Evolutionary conservation across 2,113 vertebrate species (phyloP).

Genomic region (Xerus inauris): DNA sequence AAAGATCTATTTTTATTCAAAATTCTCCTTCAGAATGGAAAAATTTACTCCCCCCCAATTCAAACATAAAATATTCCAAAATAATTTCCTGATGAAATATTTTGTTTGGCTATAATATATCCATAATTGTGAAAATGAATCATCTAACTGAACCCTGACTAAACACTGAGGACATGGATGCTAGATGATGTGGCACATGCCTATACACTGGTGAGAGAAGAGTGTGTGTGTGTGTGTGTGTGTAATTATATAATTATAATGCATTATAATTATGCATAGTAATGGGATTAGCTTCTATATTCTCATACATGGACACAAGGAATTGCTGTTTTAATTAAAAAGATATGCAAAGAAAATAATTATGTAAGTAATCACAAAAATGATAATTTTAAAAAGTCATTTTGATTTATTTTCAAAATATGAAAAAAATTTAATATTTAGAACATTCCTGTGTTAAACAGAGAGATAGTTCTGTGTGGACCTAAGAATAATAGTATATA

Average conservation of each 20-base stretch:
- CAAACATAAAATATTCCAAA: neutral
- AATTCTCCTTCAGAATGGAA: neutral
- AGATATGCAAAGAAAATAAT: neutral
- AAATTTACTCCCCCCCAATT: neutral
- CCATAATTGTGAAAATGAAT: neutral
- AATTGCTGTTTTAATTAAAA: neutral
- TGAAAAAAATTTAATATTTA: neutral
- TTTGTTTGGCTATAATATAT: neutral
- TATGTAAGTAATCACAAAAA: neutral
- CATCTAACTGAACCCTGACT: neutral
- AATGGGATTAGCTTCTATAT: too few relatives aligned
- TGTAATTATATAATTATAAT: too few relatives aligned
- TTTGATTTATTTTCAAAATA: neutral
- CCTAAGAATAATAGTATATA: neutral
- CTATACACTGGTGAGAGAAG: neutral
- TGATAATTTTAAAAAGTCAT: neutral
- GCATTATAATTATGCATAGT: too few relatives aligned
- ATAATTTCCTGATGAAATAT: neutral
- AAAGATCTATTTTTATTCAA: neutral
- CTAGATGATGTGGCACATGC: neutral
- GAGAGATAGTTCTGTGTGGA: neutral
- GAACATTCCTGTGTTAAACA: neutral
- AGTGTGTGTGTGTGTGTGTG: too few relatives aligned
- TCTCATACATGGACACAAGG: neutral
- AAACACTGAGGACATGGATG: neutral